phyloP scores from a whole-genome alignment of 2,888 invertebrate genomes.

The Drosophila kokeensis region DNA sequence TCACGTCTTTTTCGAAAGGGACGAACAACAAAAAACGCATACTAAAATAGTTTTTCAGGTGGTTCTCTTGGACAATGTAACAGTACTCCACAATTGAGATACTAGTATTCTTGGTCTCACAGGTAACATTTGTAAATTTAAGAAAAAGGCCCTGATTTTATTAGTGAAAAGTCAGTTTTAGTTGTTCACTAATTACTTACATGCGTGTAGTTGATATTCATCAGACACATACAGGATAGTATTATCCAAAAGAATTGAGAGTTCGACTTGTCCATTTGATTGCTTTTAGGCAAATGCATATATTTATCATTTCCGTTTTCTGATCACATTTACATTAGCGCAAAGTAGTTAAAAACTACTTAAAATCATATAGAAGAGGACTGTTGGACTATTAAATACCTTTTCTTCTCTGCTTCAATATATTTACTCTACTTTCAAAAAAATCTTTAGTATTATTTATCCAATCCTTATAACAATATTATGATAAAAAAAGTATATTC shows the following conservation, averaged over 20 bases:
- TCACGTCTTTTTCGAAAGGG: not conserved
- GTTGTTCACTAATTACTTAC: constrained; percentile 1
- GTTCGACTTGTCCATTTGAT: constrained; percentile 15
- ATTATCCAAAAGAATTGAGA: not conserved
- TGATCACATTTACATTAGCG: not conserved
- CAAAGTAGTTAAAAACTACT: not conserved
- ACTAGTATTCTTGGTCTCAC: constrained; percentile 15
- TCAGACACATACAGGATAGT: not conserved
- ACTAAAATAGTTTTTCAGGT: constrained; percentile 8
- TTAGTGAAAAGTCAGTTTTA: not conserved
- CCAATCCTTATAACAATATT: not conserved
- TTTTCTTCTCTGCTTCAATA: not conserved
- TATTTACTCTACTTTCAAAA: not conserved
- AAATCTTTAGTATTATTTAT: not conserved
- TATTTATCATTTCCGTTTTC: not conserved
- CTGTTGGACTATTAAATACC: not conserved
- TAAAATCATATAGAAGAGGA: not conserved
- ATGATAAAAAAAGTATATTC: not conserved
- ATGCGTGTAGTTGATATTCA: not conserved
- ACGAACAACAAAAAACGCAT: not conserved
- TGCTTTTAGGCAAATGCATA: not conserved
- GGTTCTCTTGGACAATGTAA: not conserved
- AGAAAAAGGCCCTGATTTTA: not conserved
- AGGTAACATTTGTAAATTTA: constrained; percentile 28
- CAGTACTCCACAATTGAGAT: constrained; percentile 6